A percentile compares a stretch with the other conserved stretches of the same genome.
These are phyloP conservation scores for Drosophila aff. DNA, from an alignment of 1,140 invertebrate species.

Conservation along the genomic window DNA sequence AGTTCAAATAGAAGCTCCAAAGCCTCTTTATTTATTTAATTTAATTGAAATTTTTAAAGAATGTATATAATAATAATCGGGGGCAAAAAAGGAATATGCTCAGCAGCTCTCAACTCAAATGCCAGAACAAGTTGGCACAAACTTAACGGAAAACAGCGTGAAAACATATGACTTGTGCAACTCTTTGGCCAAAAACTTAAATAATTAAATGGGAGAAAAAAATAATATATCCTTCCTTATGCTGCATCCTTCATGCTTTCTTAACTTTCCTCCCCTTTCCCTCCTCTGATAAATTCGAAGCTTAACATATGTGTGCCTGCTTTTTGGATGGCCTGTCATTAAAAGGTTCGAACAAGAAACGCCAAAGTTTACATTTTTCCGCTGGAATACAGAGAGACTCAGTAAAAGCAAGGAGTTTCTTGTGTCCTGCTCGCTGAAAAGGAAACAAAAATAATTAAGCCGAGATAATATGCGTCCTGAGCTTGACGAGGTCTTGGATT, in stretches of 20 bases:
- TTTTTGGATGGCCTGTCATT: slow-evolving; percentile 34
- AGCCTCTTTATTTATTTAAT: no score
- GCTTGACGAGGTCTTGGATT: background rate
- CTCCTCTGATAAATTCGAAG: background rate
- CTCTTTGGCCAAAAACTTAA: slow-evolving; percentile 10
- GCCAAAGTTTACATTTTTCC: slow-evolving; percentile 34
- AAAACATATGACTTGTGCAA: slow-evolving; percentile 4
- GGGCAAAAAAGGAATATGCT: background rate
- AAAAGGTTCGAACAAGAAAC: slow-evolving; percentile 45
- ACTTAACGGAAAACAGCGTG: background rate
- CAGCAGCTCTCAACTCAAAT: background rate
- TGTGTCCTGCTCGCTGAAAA: background rate
- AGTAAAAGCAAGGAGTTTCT: background rate
- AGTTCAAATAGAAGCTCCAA: background rate
- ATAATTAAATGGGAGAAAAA: background rate
- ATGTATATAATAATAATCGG: background rate
- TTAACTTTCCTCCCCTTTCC: background rate
- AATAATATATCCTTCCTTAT: background rate
- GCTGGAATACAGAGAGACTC: slow-evolving; percentile 13
- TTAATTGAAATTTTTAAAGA: background rate
- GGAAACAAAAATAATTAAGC: slow-evolving; percentile 44
- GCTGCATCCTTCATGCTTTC: background rate
- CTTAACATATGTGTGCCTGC: slow-evolving; percentile 1
- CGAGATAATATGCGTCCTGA: slow-evolving; percentile 13
- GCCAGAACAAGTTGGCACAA: background rate